Percentiles rank a stretch among this genome's conserved stretches.
These are phyloP conservation scores for Xylota segnis DNA, from an alignment of 2,888 invertebrate species.

Conservation along the genomic window DNA sequence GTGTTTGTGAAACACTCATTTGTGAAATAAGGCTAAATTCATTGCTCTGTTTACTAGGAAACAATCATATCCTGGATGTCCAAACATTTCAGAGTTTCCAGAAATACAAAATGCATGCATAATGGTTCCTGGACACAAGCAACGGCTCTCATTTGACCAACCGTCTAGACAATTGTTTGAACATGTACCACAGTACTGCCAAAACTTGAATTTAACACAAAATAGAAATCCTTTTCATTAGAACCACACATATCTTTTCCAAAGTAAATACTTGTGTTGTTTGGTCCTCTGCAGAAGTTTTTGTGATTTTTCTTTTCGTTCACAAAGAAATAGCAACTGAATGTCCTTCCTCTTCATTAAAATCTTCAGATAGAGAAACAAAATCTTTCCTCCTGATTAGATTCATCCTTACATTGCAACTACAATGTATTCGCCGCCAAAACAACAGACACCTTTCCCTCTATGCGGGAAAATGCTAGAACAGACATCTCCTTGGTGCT, in stretches of 20 bases:
- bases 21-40: too few relatives aligned
- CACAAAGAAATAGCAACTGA: not conserved
- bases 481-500: constrained; percentile 17
- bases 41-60: too few relatives aligned
- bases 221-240: constrained; percentile 52
- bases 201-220: constrained; percentile 29
- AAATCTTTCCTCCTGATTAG: constrained; percentile 68
- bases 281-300: constrained; percentile 17
- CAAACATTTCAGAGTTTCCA: not conserved
- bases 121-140: not conserved
- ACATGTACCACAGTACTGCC: constrained; percentile 31
- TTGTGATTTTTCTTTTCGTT: not conserved
- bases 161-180: constrained; percentile 73
- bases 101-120: not conserved
- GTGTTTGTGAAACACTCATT: too few relatives aligned
- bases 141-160: constrained; percentile 12
- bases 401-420: constrained; percentile 29
- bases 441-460: constrained; percentile 28
- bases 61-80: too few relatives aligned
- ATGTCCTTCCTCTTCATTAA: constrained; percentile 41
- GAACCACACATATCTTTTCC: constrained; percentile 35
- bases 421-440: constrained; percentile 22
- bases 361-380: constrained; percentile 43
- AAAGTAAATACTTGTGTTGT: constrained; percentile 50
- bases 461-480: constrained; percentile 13